Percentiles rank a stretch among this genome's conserved stretches.
Conservation (phyloP, 2,113 vertebrate genomes). For the Enhydra lutris region DNA sequence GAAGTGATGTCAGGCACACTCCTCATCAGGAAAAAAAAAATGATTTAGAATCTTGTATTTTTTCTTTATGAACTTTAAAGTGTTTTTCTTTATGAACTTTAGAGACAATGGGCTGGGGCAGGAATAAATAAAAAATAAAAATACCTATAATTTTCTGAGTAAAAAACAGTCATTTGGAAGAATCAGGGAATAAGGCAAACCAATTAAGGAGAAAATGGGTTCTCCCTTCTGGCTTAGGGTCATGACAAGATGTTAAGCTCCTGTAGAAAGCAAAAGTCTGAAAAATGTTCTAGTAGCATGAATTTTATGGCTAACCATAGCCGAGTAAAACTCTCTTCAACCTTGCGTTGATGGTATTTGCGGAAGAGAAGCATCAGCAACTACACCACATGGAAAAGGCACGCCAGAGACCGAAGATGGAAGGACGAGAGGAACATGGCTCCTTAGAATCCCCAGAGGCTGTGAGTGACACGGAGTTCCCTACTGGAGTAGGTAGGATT, state of each 20-base stretch:
- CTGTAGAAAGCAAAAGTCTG: background rate
- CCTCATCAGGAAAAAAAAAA: background rate
- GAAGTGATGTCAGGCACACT: background rate
- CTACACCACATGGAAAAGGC: background rate
- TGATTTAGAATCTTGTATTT: background rate
- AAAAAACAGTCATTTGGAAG: background rate
- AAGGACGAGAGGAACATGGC: background rate
- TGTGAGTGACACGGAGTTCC: background rate
- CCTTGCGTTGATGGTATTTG: background rate
- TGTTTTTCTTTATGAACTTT: background rate
- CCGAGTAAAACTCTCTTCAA: background rate
- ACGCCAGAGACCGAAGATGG: fast-evolving
- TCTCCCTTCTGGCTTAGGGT: background rate
- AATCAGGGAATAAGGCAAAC: background rate
- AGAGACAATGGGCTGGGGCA: background rate
- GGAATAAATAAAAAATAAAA: background rate
- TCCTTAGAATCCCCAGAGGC: background rate
- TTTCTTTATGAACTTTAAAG: background rate
- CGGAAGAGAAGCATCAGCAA: background rate
- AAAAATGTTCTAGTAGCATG: background rate
- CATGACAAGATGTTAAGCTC: background rate
- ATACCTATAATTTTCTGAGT: background rate
- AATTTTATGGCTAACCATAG: background rate
- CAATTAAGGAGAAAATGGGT: background rate
- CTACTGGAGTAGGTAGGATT: no score